phyloP scores from a whole-genome alignment of 2,797 vertebrate species.

The Danionella dracula region DNA sequence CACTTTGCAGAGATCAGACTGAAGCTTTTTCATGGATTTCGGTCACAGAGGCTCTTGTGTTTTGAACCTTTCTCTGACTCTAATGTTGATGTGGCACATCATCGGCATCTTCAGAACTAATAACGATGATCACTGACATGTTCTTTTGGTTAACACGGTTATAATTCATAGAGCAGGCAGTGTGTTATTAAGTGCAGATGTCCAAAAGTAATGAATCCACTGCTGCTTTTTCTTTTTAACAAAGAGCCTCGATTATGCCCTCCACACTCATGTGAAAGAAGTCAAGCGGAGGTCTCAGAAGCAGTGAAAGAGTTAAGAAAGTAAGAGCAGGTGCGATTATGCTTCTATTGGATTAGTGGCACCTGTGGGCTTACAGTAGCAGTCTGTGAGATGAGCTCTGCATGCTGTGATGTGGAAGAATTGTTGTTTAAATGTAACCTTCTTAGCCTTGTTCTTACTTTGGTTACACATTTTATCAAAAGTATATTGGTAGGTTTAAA shows the following conservation, averaged over 20 bases:
- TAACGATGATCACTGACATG: constrained; percentile 65
- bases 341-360: constrained; percentile 22
- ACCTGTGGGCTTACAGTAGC: constrained; percentile 44
- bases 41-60: constrained; percentile 22
- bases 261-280: constrained; percentile 43
- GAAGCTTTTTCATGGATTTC: neutral
- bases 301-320: neutral
- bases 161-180: constrained; percentile 64
- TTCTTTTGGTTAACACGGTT: constrained; percentile 68
- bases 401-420: neutral
- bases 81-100: constrained; percentile 24
- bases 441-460: no score
- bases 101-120: constrained; percentile 52
- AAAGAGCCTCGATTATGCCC: constrained; percentile 53
- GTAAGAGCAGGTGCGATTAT: constrained; percentile 55
- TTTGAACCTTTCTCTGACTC: constrained; percentile 13
- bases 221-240: constrained; percentile 51
- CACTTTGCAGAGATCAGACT: constrained; percentile 43
- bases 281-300: constrained; percentile 27
- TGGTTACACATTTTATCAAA: no score
- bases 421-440: neutral
- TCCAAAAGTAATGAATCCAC: constrained; percentile 64
- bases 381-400: neutral
- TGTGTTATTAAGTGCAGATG: constrained; percentile 71
- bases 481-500: no score